phyloP scores from a whole-genome alignment of 2,888 invertebrate genomes.

The Dryobotodes eremita region DNA sequence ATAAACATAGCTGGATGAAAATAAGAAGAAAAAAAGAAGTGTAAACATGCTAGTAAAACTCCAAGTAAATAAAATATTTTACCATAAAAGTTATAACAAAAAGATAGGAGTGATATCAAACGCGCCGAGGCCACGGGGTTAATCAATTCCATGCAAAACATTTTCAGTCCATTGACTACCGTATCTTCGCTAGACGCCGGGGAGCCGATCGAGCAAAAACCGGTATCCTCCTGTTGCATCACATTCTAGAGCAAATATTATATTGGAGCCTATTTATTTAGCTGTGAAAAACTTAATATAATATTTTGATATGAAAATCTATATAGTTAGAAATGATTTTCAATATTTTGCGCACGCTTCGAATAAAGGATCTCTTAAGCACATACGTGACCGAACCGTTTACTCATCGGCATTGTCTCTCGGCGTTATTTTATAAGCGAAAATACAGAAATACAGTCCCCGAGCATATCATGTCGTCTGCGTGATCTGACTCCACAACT shows the following conservation, averaged over 20 bases:
- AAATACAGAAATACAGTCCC: constrained; percentile 68
- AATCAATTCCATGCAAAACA: constrained; percentile 82
- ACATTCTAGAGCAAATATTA: constrained; percentile 78
- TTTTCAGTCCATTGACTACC: constrained; percentile 83
- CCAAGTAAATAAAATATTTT: constrained; percentile 28
- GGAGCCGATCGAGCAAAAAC: constrained; percentile 86
- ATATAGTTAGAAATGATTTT: constrained; percentile 54
- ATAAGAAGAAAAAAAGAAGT: not conserved
- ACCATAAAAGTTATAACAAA: constrained; percentile 54
- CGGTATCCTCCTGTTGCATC: constrained; percentile 83
- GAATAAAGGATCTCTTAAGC: constrained; percentile 70
- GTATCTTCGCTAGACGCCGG: constrained; percentile 83
- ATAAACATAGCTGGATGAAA: not conserved
- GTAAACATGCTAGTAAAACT: constrained; percentile 40
- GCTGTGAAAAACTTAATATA: constrained; percentile 16
- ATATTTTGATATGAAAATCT: constrained; percentile 30
- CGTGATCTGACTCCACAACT: constrained; percentile 79
- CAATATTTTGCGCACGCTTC: constrained; percentile 70
- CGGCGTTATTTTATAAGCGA: constrained; percentile 76
- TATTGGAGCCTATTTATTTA: constrained; percentile 39
- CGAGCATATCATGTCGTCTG: constrained; percentile 71
- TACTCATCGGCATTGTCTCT: constrained; percentile 67
- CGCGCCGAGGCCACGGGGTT: constrained; percentile 72
- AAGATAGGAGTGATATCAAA: constrained; percentile 68
- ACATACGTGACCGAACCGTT: constrained; percentile 75